A percentile compares a stretch with the other conserved stretches of the same genome.
These are phyloP conservation scores for Xylota sylvarum DNA, from an alignment of 2,888 invertebrate genomes.

Conservation along the genomic window DNA sequence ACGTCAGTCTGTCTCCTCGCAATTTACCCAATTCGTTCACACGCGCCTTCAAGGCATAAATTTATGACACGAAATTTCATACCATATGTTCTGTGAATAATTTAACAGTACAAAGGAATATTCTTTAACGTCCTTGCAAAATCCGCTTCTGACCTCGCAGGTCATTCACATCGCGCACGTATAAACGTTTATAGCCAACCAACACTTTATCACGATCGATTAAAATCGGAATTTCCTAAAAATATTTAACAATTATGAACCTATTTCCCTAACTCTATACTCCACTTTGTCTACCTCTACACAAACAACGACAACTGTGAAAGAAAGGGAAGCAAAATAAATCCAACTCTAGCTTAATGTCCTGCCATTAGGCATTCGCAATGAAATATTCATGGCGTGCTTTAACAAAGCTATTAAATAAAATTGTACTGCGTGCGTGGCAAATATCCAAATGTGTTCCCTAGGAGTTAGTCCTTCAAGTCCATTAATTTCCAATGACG, in stretches of 20 bases:
- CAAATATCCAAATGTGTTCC: slow-evolving; percentile 52
- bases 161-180: slow-evolving; percentile 58
- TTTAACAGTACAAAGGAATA: slow-evolving; percentile 31
- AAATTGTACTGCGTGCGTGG: slow-evolving; percentile 69
- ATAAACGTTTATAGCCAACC: slow-evolving; percentile 15
- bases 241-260: slow-evolving; percentile 56
- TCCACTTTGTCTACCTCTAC: neutral
- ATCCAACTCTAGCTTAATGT: slow-evolving; percentile 65
- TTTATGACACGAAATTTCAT: slow-evolving; percentile 46
- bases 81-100: slow-evolving; percentile 36
- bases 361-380: slow-evolving; percentile 67
- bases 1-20: slow-evolving; percentile 6
- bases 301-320: neutral
- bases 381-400: slow-evolving; percentile 73
- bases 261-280: slow-evolving; percentile 16
- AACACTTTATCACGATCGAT: slow-evolving; percentile 48
- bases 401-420: slow-evolving; percentile 70
- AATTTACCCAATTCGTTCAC: slow-evolving; percentile 45
- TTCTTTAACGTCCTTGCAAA: slow-evolving; percentile 24
- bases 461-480: slow-evolving; percentile 43
- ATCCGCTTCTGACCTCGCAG: slow-evolving; percentile 50
- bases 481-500: slow-evolving; percentile 55
- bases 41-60: slow-evolving; percentile 38
- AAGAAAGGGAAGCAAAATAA: slow-evolving; percentile 31
- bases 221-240: slow-evolving; percentile 58